Conservation (phyloP, 92 coral and sea anemone species). For the Pocillopora meandrina region DNA sequence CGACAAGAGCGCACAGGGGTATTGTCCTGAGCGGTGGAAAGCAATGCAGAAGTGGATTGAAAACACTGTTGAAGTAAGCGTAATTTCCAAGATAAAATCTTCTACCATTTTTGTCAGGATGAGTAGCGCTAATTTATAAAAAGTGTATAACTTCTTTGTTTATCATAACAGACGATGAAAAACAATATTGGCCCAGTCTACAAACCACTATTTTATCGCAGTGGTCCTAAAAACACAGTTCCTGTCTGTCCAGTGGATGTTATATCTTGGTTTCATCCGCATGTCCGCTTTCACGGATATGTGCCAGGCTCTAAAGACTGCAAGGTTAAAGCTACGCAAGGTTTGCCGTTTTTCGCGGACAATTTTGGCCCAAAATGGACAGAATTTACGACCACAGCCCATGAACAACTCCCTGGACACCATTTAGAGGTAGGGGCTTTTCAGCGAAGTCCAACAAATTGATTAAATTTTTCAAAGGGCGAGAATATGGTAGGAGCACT, state of each 20-base stretch:
- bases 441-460: too few relatives aligned
- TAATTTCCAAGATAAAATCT: too few relatives aligned
- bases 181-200: conserved; percentile 32
- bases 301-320: conserved; percentile 5
- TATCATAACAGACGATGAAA: conserved; percentile 15
- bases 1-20: conserved; percentile 52
- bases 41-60: conserved; percentile 77
- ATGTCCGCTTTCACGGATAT: conserved; percentile 57
- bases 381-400: conserved; percentile 85
- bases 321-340: conserved; percentile 18
- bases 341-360: conserved; percentile 85
- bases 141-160: not conserved
- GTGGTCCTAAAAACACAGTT: conserved; percentile 62
- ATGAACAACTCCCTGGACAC: conserved; percentile 91
- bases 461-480: too few relatives aligned
- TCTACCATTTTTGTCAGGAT: not conserved
- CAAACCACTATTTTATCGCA: conserved; percentile 62
- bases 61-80: conserved; percentile 52
- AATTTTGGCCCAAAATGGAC: conserved; percentile 86
- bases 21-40: conserved; percentile 85
- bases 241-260: conserved; percentile 56
- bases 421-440: conserved; percentile 60
- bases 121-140: too few relatives aligned
- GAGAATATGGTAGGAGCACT: too few relatives aligned
- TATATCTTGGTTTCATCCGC: conserved; percentile 49